phyloP scores from a whole-genome alignment of 1,140 invertebrate genomes.

The Mamestra configurata region DNA sequence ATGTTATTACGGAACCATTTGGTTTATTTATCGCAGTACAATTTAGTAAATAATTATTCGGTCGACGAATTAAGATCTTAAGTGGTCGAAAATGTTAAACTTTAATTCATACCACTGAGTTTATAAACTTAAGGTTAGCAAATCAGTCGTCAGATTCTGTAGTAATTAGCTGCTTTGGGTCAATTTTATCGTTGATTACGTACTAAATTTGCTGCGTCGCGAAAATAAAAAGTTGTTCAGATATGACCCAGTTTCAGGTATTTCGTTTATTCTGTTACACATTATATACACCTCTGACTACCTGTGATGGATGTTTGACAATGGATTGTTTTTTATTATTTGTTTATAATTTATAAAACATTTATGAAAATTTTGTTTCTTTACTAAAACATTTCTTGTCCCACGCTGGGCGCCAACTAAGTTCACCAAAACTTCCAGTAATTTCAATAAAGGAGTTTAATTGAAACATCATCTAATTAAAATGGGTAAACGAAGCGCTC shows the following conservation, averaged over 20 bases:
- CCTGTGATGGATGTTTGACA: too few relatives aligned
- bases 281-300: too few relatives aligned
- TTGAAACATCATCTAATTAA: conserved; percentile 18
- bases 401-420: conserved; percentile 22
- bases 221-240: too few relatives aligned
- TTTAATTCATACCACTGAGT: neutral
- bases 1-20: neutral
- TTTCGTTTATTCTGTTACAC: too few relatives aligned
- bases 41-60: neutral
- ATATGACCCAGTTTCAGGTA: too few relatives aligned
- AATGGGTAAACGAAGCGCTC: conserved; percentile 18
- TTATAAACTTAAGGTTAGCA: neutral
- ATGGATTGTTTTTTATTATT: too few relatives aligned
- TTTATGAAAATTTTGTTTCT: neutral
- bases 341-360: too few relatives aligned
- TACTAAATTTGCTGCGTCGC: too few relatives aligned
- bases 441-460: conserved; percentile 24
- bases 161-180: neutral
- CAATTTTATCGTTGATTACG: conserved; percentile 1
- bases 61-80: neutral
- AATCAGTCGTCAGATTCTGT: neutral
- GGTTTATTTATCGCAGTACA: neutral
- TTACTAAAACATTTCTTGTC: neutral
- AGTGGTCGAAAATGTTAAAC: conserved; percentile 27
- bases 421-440: neutral